Percentiles rank a stretch among this genome's conserved stretches.
These are phyloP conservation scores for Tursiops truncatus DNA, from an alignment of 2,113 vertebrate genomes.

Conservation along the genomic window DNA sequence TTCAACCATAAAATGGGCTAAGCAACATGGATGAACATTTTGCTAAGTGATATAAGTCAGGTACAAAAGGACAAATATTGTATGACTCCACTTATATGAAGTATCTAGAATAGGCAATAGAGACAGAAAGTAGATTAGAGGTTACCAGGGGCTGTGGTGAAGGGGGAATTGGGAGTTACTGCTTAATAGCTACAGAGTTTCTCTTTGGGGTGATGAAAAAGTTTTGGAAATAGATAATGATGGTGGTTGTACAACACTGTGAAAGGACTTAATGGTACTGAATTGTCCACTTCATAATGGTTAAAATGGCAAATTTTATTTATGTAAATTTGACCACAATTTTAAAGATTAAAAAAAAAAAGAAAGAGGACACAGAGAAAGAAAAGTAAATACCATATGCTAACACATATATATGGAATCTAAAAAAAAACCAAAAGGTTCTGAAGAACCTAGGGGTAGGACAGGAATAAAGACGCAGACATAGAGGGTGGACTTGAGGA, in stretches of 20 bases:
- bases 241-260: background rate
- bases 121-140: background rate
- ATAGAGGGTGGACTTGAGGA: too few species aligned
- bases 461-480: too few species aligned
- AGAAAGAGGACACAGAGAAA: too few species aligned
- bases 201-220: background rate
- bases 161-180: background rate
- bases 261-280: background rate
- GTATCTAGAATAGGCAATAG: background rate
- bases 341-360: background rate
- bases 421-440: too few species aligned
- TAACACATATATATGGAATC: too few species aligned
- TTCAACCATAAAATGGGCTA: background rate
- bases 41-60: background rate
- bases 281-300: background rate
- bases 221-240: background rate
- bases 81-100: background rate
- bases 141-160: background rate
- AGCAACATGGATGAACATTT: background rate
- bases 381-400: too few species aligned
- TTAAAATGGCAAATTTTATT: background rate
- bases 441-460: too few species aligned
- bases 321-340: background rate
- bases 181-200: background rate
- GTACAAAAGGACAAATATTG: background rate